These are phyloP conservation scores for Formica selysi DNA, from an alignment of 1,140 invertebrate genomes.

Conservation along the genomic window DNA sequence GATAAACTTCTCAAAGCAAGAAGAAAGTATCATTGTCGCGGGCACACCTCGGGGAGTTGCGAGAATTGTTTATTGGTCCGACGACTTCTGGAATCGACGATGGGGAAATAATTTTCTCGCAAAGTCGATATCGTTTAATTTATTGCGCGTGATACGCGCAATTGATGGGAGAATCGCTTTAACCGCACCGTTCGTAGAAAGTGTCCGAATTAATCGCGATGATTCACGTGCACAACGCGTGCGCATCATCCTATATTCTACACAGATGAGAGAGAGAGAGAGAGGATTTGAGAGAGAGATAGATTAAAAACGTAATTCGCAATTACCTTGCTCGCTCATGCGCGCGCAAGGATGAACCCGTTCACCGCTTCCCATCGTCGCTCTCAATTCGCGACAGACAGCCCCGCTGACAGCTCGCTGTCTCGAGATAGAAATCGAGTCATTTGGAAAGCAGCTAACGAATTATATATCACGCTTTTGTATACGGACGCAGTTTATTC, in stretches of 20 bases:
- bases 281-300: neutral
- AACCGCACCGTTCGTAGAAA: neutral
- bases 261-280: neutral
- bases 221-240: neutral
- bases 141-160: neutral
- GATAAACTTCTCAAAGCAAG: conserved; percentile 35
- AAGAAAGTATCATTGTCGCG: conserved; percentile 44
- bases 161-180: neutral
- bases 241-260: neutral
- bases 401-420: conserved; percentile 4
- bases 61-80: conserved; percentile 52
- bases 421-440: conserved; percentile 27
- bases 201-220: conserved; percentile 17
- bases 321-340: conserved; percentile 43
- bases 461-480: conserved; percentile 54
- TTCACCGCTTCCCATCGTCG: neutral
- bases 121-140: conserved; percentile 30
- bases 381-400: conserved; percentile 23
- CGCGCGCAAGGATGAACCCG: conserved; percentile 12
- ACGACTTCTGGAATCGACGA: conserved; percentile 37
- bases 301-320: conserved; percentile 60
- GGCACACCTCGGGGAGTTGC: conserved; percentile 37
- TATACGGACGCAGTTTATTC: conserved; percentile 34
- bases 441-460: conserved; percentile 36
- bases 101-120: conserved; percentile 40